These are phyloP conservation scores for Azorinus chamasolen DNA, from an alignment of 2,888 invertebrate species.

Conservation along the genomic window DNA sequence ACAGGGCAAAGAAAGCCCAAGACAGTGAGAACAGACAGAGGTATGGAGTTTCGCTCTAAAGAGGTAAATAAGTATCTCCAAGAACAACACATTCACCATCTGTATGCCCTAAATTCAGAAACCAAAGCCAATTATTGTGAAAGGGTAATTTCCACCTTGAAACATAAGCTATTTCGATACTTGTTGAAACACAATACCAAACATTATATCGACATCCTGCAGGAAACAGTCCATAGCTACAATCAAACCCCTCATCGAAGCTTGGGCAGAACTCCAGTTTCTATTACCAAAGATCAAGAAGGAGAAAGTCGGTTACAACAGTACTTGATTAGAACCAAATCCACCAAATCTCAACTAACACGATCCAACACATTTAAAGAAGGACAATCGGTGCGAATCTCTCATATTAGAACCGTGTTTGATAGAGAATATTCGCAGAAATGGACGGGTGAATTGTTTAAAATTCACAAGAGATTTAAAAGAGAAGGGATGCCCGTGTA, in stretches of 20 bases:
- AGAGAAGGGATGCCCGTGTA: constrained; percentile 41
- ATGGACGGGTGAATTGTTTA: constrained; percentile 54
- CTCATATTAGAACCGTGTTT: constrained; percentile 37
- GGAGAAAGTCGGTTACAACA: constrained; percentile 21
- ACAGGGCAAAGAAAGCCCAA: constrained; percentile 34
- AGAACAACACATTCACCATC: constrained; percentile 25
- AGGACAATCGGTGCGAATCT: constrained; percentile 35
- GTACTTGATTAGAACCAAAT: constrained; percentile 12
- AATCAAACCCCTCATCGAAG: constrained; percentile 37
- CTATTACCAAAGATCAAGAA: constrained; percentile 15
- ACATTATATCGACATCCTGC: constrained; percentile 30
- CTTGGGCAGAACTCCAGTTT: constrained; percentile 19
- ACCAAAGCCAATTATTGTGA: constrained; percentile 44
- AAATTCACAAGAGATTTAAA: constrained; percentile 23
- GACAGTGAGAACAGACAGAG: constrained; percentile 31
- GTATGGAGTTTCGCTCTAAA: constrained; percentile 27
- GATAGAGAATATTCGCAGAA: constrained; percentile 54
- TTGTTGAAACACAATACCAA: constrained; percentile 14
- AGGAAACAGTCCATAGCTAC: constrained; percentile 23
- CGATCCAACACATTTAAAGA: constrained; percentile 30
- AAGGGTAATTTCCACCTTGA: constrained; percentile 23
- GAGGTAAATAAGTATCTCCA: constrained; percentile 27
- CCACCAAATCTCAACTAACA: neutral
- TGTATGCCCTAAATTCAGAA: constrained; percentile 28
- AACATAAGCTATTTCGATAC: constrained; percentile 12